A percentile compares a stretch with the other conserved stretches of the same genome.
These are phyloP conservation scores for Thymelicus acteon DNA, from an alignment of 2,888 invertebrate genomes.

Conservation along the genomic window DNA sequence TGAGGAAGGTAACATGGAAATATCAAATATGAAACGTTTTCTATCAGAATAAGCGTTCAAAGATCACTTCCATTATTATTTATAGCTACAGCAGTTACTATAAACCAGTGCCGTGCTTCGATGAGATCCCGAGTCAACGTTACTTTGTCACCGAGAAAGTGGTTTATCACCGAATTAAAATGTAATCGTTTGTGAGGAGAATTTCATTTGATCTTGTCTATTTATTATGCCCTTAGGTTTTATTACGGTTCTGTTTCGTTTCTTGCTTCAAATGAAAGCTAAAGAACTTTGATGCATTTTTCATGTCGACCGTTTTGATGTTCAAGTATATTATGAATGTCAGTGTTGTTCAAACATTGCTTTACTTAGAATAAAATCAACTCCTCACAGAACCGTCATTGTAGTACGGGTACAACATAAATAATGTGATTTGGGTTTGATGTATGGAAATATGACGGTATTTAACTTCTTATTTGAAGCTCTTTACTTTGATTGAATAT, in stretches of 20 bases:
- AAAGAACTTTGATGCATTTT: constrained; percentile 9
- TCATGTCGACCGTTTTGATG: constrained; percentile 7
- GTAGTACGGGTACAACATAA: neutral
- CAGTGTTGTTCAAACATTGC: neutral
- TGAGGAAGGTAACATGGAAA: constrained; percentile 43
- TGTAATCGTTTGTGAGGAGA: constrained; percentile 62
- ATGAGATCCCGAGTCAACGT: constrained; percentile 19
- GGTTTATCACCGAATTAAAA: constrained; percentile 66
- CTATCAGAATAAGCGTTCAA: constrained; percentile 44
- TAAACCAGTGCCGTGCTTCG: constrained; percentile 38
- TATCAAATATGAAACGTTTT: constrained; percentile 46
- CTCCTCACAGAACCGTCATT: neutral
- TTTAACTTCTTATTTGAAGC: too few species aligned
- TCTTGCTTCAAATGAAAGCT: constrained; percentile 11
- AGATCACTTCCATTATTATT: constrained; percentile 47
- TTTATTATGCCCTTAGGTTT: constrained; percentile 26
- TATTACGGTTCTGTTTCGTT: constrained; percentile 20
- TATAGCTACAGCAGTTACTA: constrained; percentile 41
- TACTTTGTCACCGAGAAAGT: constrained; percentile 49
- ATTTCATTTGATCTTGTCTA: constrained; percentile 45
- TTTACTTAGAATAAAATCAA: neutral
- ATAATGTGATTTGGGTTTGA: neutral
- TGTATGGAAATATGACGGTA: too few species aligned
- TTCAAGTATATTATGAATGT: neutral
- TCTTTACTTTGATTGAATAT: too few species aligned